Percentiles rank a stretch among this genome's conserved stretches.
Evolutionary conservation across 2,797 vertebrate species (phyloP).

Genomic region (Pangasius larnaudii): DNA sequence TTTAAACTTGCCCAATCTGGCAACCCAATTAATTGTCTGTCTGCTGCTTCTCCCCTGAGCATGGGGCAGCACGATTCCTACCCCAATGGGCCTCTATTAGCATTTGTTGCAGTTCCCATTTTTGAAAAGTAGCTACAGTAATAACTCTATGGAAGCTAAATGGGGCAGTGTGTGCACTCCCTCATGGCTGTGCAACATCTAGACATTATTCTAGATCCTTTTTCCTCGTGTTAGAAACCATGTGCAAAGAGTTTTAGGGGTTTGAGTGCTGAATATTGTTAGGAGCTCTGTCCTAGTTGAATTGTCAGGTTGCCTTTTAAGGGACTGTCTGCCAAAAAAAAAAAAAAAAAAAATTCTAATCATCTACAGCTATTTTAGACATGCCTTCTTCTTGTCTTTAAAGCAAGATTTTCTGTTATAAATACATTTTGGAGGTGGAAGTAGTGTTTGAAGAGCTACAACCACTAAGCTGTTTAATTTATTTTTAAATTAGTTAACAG

Average conservation of each 20-base stretch:
- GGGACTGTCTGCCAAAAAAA: neutral
- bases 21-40: neutral
- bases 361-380: neutral
- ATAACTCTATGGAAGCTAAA: slow-evolving; percentile 8
- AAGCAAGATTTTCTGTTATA: neutral
- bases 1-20: neutral
- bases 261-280: neutral
- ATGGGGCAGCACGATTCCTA: neutral
- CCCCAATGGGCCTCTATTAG: neutral
- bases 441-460: neutral
- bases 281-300: neutral
- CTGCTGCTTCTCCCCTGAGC: neutral
- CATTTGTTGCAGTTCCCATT: neutral
- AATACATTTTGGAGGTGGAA: neutral
- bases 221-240: neutral
- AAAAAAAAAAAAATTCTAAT: neutral
- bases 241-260: neutral
- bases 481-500: neutral
- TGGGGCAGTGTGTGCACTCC: neutral
- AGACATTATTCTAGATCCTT: neutral
- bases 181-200: neutral
- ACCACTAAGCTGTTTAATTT: neutral
- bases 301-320: neutral
- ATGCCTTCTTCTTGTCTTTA: neutral
- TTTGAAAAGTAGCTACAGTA: neutral